Conservation (phyloP, 2,797 vertebrate species). For the Lophius americanus region DNA sequence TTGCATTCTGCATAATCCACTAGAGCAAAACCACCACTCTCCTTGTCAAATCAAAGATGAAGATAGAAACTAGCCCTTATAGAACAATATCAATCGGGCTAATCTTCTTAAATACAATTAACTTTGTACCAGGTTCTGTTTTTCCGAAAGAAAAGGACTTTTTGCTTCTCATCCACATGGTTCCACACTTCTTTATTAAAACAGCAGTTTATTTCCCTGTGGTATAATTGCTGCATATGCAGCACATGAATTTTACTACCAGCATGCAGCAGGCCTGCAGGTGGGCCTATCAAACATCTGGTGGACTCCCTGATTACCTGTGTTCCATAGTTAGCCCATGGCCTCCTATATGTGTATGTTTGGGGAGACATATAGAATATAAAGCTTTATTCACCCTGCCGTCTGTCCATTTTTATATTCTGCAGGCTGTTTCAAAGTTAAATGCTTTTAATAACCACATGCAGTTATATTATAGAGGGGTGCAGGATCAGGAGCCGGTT, state of each 20-base stretch:
- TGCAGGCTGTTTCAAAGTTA: slow-evolving; percentile 59
- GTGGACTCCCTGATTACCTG: slow-evolving; percentile 76
- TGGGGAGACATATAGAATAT: slow-evolving; percentile 71
- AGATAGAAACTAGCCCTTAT: slow-evolving; percentile 15
- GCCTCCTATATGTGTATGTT: slow-evolving; percentile 67
- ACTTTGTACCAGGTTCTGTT: slow-evolving; percentile 39
- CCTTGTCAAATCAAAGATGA: neutral
- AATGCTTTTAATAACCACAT: slow-evolving; percentile 65
- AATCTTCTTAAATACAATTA: slow-evolving; percentile 18
- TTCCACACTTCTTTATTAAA: slow-evolving; percentile 73
- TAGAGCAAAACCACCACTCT: slow-evolving; percentile 48
- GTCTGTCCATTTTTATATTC: slow-evolving; percentile 72
- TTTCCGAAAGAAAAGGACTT: slow-evolving; percentile 62
- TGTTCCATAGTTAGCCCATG: slow-evolving; percentile 62
- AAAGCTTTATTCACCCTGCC: slow-evolving; percentile 72
- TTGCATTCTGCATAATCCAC: slow-evolving; percentile 71
- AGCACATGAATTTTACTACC: slow-evolving; percentile 77
- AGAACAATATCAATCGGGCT: slow-evolving; percentile 5
- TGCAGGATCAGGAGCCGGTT: slow-evolving; percentile 46
- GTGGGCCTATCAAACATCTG: slow-evolving; percentile 82
- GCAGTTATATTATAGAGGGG: slow-evolving; percentile 46
- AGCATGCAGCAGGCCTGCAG: slow-evolving; percentile 73
- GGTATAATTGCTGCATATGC: slow-evolving; percentile 79
- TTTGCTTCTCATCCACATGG: slow-evolving; percentile 68
- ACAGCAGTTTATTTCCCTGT: slow-evolving; percentile 76